Evolutionary conservation across 2,113 vertebrate species (phyloP).

Genomic region (Oncorhynchus mykiss): DNA sequence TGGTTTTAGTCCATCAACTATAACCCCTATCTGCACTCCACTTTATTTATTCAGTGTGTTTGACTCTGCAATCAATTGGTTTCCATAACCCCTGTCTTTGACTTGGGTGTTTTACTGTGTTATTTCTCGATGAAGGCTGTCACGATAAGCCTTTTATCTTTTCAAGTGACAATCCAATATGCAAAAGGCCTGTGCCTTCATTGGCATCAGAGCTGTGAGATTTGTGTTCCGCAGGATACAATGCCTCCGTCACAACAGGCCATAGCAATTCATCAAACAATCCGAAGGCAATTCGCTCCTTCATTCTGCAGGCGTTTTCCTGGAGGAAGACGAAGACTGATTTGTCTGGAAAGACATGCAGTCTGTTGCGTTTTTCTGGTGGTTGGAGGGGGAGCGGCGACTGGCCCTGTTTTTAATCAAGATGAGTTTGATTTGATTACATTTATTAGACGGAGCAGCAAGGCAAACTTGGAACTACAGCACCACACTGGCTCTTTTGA

Average conservation of each 20-base stretch:
- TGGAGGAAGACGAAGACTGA: constrained; percentile 16
- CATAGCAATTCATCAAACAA: constrained; percentile 6
- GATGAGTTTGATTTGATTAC: constrained; percentile 47
- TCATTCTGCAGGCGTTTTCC: constrained; percentile 2
- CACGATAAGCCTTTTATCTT: not conserved
- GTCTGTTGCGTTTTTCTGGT: constrained; percentile 12
- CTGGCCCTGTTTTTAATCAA: constrained; percentile 50
- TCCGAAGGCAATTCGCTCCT: constrained; percentile 24
- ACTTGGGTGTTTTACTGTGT: not conserved
- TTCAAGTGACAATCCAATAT: not conserved
- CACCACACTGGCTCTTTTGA: constrained; percentile 45
- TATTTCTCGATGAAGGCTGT: not conserved
- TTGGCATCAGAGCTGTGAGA: not conserved
- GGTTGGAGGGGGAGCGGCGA: constrained; percentile 30
- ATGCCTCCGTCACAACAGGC: constrained; percentile 1
- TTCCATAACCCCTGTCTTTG: not conserved
- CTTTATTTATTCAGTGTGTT: not conserved
- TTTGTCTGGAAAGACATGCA: constrained; percentile 25
- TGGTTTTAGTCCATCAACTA: not conserved
- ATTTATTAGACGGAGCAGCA: constrained; percentile 55
- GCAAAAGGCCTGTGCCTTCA: not conserved
- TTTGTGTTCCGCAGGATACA: not conserved
- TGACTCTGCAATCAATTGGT: not conserved
- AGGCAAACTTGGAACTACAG: constrained; percentile 42
- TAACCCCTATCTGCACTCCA: not conserved